Evolutionary conservation across 2,113 vertebrate genomes (phyloP).

Genomic region (Colius striatus): DNA sequence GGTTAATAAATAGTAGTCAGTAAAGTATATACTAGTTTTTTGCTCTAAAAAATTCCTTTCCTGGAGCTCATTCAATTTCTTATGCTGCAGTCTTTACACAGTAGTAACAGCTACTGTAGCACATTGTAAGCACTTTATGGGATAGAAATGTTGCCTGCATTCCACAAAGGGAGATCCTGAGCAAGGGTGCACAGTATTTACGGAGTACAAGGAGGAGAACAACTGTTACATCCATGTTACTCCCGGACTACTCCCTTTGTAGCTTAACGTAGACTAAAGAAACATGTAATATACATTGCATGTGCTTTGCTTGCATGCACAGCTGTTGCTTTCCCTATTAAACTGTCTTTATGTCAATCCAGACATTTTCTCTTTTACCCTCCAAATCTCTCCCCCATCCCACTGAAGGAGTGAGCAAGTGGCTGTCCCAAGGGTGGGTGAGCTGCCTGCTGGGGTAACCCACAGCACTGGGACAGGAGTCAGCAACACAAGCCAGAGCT

Average conservation of each 20-base stretch:
- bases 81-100: not conserved
- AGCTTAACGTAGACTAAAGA: not conserved
- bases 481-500: not conserved
- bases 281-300: not conserved
- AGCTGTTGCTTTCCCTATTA: not conserved
- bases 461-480: not conserved
- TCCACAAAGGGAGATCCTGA: not conserved
- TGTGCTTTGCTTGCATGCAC: not conserved
- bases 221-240: not conserved
- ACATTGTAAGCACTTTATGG: not conserved
- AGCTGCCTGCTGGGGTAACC: not conserved
- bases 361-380: not conserved
- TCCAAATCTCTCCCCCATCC: not conserved
- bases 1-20: not conserved
- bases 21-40: not conserved
- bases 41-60: not conserved
- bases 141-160: not conserved
- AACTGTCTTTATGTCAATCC: not conserved
- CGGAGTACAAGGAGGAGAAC: not conserved
- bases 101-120: not conserved
- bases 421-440: not conserved
- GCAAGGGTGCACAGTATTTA: not conserved
- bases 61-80: not conserved
- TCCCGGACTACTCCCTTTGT: not conserved
- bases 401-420: not conserved